A percentile compares a stretch with the other conserved stretches of the same genome.
These are phyloP conservation scores for Oplegnathus fasciatus DNA, from an alignment of 2,113 vertebrate species.

Conservation along the genomic window DNA sequence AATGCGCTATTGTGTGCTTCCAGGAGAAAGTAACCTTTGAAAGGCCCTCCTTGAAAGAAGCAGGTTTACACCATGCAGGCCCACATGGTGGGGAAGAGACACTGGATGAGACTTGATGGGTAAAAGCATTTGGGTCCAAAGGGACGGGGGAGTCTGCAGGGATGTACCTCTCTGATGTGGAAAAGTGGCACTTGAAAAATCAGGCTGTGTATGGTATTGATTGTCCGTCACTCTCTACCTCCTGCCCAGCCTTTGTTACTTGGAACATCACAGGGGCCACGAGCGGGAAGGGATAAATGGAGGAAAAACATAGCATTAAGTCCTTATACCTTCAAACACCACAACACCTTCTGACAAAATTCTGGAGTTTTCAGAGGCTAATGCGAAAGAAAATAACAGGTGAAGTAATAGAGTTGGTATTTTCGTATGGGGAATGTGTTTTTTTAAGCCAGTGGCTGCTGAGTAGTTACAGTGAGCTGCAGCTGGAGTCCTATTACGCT, in stretches of 20 bases:
- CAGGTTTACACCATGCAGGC: slow-evolving; percentile 2
- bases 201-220: slow-evolving; percentile 57
- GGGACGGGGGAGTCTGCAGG: slow-evolving; percentile 16
- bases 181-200: slow-evolving; percentile 67
- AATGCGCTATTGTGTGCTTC: slow-evolving; percentile 43
- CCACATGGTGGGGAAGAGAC: slow-evolving; percentile 34
- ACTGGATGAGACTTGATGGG: slow-evolving; percentile 37
- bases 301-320: slow-evolving; percentile 40
- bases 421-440: not conserved
- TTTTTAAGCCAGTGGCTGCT: not conserved
- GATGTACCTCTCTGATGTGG: slow-evolving; percentile 58
- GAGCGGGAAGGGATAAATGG: slow-evolving; percentile 39
- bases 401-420: not conserved
- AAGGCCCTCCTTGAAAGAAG: slow-evolving; percentile 31
- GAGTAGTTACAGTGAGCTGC: not conserved
- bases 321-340: slow-evolving; percentile 14
- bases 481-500: not conserved
- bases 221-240: slow-evolving; percentile 53
- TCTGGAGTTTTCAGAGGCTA: not conserved
- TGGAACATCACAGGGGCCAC: slow-evolving; percentile 36
- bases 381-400: slow-evolving; percentile 19
- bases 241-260: slow-evolving; percentile 43
- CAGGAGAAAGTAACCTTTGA: slow-evolving; percentile 50
- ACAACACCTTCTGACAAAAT: slow-evolving; percentile 16
- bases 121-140: slow-evolving; percentile 50